Percentiles rank a stretch among this genome's conserved stretches.
Conservation (phyloP, 2,888 invertebrate genomes). For the Neoaliturus tenellus region DNA sequence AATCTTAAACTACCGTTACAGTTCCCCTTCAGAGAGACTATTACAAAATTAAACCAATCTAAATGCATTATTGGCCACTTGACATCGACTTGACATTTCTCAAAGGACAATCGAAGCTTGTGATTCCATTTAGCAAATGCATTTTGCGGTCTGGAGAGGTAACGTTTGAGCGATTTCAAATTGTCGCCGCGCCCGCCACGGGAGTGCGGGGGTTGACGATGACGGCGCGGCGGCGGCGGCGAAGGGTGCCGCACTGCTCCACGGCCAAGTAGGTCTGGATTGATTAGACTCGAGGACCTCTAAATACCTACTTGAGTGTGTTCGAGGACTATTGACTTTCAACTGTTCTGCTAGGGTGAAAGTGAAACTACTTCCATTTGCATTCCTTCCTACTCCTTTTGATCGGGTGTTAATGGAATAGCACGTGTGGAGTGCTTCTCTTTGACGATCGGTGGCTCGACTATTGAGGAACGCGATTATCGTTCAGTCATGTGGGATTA, state of each 20-base stretch:
- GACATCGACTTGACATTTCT: no score
- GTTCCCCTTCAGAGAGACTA: neutral
- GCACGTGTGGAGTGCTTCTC: neutral
- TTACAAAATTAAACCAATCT: neutral
- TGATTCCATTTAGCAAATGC: neutral
- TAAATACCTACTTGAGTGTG: neutral
- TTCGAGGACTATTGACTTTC: neutral
- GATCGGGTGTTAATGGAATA: neutral
- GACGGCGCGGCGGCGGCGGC: neutral
- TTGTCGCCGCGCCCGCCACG: neutral
- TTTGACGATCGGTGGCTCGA: no score
- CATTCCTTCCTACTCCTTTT: neutral
- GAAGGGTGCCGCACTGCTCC: neutral
- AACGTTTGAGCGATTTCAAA: neutral
- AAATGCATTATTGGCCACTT: slow-evolving; percentile 23
- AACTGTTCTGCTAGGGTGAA: neutral
- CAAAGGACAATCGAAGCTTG: neutral
- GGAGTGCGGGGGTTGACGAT: neutral
- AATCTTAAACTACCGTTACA: neutral
- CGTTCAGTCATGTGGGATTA: no score
- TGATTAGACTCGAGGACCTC: slow-evolving; percentile 16
- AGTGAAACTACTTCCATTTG: neutral
- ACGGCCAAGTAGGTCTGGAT: neutral
- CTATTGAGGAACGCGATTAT: no score
- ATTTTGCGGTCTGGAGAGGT: neutral